These are phyloP conservation scores for Phocoena sinus DNA, from an alignment of 2,113 vertebrate species.

Conservation along the genomic window DNA sequence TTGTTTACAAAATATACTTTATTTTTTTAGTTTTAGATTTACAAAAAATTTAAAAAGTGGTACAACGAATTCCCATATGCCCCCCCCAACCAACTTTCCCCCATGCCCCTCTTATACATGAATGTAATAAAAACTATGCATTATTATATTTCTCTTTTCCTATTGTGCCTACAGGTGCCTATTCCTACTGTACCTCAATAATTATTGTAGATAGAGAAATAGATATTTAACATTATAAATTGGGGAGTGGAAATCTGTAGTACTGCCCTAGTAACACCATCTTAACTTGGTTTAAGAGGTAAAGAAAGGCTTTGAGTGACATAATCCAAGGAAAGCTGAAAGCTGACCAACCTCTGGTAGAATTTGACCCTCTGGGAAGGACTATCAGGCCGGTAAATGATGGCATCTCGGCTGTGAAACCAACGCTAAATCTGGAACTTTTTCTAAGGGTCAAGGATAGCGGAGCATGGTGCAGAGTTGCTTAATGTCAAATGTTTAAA, in stretches of 20 bases:
- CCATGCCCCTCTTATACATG: neutral
- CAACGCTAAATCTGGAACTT: neutral
- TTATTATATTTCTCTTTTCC: neutral
- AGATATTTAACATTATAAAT: neutral
- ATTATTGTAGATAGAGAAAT: neutral
- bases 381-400: neutral
- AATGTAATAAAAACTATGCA: neutral
- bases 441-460: neutral
- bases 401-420: neutral
- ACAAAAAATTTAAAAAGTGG: neutral
- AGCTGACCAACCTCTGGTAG: neutral
- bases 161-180: neutral
- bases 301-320: neutral
- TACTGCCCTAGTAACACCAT: neutral
- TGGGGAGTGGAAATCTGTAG: neutral
- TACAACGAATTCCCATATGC: neutral
- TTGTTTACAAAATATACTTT: neutral
- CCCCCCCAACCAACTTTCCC: neutral
- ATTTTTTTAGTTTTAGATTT: constrained; percentile 8
- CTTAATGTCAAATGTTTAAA: neutral
- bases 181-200: neutral
- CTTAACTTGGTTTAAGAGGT: neutral
- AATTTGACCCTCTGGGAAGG: neutral
- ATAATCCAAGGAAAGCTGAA: neutral
- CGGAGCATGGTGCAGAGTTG: too few relatives aligned